Base-by-base conservation (phyloP, 2,888 invertebrate genomes). In the Quadriops clusia region DNA sequence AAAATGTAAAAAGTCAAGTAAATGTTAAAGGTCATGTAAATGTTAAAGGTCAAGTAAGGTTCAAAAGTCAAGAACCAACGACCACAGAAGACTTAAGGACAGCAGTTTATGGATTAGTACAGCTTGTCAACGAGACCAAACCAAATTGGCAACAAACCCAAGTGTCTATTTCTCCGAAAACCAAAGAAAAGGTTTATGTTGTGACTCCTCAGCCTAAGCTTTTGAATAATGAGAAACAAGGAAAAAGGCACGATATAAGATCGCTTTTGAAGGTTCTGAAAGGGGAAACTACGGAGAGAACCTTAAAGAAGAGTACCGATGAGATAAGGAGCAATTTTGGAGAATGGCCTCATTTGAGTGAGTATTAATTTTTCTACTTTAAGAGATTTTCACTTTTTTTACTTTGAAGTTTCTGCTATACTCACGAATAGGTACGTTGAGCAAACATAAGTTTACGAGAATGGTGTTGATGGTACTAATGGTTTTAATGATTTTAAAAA, bases 101-200 rank as follows among this genome's bases (percentile, higher is more conserved):
- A 18, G 7, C 10, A 11, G 6, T 9, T 9, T 9, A 23, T 6
- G 9, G 10, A 3, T 5, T 14, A 12, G 24, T 22, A 6, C 24
- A 23, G 16, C 23, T 3, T 63, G 63, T 23, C 32, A 30, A 40
- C 1, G 64, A 64, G 3, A 47, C 54, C 5, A 65, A 65, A 28
- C 58, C 66, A 1, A 64, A 65, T 2, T 84, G 83, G 83, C 73
- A 74, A 21, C 64, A 69, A 47, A 67, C 76, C 39, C 70, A 75
- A 50, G 72, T 80, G 2, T 74, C 79, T 10, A 75, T 81, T 50
- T 78, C 81, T 7, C 75, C 82, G n/a, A 59, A 74, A 34, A 81
- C 80, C 3, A 77, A 78, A 47, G 85, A 86, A 60, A 80, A 79
- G 51, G 72, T 85, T 1, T 84, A 84, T 44, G 80, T 86, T 2